Conservation (phyloP, 1,140 invertebrate genomes). For the Ceratina australensis region DNA sequence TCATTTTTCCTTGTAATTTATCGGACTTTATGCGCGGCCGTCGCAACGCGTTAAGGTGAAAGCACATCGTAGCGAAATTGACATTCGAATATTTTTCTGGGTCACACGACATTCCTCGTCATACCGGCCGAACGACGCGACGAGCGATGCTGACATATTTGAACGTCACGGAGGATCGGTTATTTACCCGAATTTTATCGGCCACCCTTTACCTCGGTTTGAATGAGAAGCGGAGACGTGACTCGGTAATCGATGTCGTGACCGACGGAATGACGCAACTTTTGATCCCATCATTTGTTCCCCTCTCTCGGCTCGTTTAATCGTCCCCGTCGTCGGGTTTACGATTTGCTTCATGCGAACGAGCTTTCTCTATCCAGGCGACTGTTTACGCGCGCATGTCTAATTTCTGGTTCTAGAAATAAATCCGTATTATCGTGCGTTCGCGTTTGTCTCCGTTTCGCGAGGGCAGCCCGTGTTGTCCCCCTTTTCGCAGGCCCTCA, state of each 20-base stretch:
- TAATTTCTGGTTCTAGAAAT: conserved; percentile 21
- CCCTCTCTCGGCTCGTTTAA: not conserved
- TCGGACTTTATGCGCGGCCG: not conserved
- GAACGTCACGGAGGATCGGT: not conserved
- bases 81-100: not conserved
- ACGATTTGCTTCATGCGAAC: no score
- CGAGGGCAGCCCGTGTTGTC: not conserved
- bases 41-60: not conserved
- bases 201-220: not conserved
- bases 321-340: not conserved
- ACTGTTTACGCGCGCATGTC: not conserved
- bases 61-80: not conserved
- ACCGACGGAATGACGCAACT: conserved; percentile 29
- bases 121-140: not conserved
- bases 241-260: not conserved
- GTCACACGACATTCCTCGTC: not conserved
- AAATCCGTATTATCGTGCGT: conserved; percentile 1
- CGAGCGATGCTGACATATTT: not conserved
- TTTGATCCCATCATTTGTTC: not conserved
- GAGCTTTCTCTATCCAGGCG: not conserved
- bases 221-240: not conserved
- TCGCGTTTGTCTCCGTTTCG: not conserved
- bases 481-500: not conserved
- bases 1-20: not conserved
- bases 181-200: not conserved